phyloP scores from a whole-genome alignment of 2,797 vertebrate genomes.

The Peromyscus aztecus region DNA sequence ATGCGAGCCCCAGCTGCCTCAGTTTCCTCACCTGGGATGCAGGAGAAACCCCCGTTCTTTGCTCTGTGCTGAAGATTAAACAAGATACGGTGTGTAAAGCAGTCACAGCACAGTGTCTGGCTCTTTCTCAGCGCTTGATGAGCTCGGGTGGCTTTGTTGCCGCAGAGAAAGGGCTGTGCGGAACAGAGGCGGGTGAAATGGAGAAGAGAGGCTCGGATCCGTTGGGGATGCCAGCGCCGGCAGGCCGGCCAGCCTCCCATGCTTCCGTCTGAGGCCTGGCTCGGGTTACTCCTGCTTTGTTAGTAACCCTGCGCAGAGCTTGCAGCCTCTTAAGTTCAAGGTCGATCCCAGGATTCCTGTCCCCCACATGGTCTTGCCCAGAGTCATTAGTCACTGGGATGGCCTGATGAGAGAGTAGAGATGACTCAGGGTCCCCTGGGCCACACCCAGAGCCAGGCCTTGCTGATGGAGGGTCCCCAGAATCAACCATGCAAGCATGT shows the following conservation, averaged over 20 bases:
- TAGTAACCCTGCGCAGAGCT: constrained; percentile 58
- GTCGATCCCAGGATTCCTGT: constrained; percentile 62
- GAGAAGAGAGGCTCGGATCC: constrained; percentile 61
- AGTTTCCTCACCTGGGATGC: background rate
- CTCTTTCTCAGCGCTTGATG: constrained; percentile 11
- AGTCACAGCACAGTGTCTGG: constrained; percentile 61
- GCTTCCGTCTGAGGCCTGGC: constrained; percentile 62
- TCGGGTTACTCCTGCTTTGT: constrained; percentile 78
- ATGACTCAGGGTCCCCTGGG: constrained; percentile 54
- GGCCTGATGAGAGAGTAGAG: constrained; percentile 31
- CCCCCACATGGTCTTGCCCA: background rate
- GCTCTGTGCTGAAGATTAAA: constrained; percentile 50
- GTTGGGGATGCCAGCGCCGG: constrained; percentile 67
- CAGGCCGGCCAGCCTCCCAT: constrained; percentile 53
- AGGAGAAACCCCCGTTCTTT: background rate
- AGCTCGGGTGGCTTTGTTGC: constrained; percentile 57
- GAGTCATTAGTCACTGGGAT: constrained; percentile 70
- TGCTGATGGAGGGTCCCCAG: background rate
- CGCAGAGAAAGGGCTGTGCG: background rate
- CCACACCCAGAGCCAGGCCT: background rate
- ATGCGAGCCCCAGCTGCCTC: background rate
- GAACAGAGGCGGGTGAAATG: constrained; percentile 64
- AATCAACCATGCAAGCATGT: accelerated
- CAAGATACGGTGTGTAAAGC: constrained; percentile 64
- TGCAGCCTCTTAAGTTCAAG: constrained; percentile 80